Percentiles rank a stretch among this genome's conserved stretches.
phyloP scores from a whole-genome alignment of 2,888 invertebrate species.

The Glyphotaelius pellucidus region DNA sequence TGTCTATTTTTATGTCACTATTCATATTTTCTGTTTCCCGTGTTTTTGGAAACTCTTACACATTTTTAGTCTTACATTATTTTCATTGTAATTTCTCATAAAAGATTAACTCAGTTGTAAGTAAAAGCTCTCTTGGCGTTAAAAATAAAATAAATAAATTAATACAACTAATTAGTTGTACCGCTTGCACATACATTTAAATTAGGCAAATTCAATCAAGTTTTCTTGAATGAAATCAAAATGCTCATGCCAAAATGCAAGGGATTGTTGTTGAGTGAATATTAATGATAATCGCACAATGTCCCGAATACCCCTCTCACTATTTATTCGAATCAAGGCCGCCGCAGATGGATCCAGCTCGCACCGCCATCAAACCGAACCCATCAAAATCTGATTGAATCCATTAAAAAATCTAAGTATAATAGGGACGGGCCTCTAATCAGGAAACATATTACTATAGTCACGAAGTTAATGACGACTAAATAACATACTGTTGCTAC shows the following conservation, averaged over 20 bases:
- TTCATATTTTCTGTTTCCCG: too few species aligned
- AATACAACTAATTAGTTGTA: too few species aligned
- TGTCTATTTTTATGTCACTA: too few species aligned
- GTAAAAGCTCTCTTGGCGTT: too few species aligned
- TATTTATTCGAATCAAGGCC: constrained; percentile 56
- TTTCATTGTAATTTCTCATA: too few species aligned
- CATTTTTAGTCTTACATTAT: too few species aligned
- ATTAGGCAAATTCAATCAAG: too few species aligned
- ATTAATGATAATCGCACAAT: background rate
- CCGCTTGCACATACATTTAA: too few species aligned
- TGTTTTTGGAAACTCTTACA: too few species aligned
- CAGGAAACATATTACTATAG: constrained; percentile 64
- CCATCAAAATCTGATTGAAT: constrained; percentile 47
- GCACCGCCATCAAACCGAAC: constrained; percentile 36
- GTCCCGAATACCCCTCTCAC: background rate
- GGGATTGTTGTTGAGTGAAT: background rate
- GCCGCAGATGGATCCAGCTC: constrained; percentile 31
- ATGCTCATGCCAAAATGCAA: background rate
- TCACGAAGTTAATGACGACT: constrained; percentile 64
- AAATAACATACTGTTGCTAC: constrained; percentile 61
- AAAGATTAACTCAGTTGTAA: too few species aligned
- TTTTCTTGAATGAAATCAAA: background rate
- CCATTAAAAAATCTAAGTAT: constrained; percentile 55
- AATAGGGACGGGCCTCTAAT: constrained; percentile 60
- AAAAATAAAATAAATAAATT: too few species aligned